These are phyloP conservation scores for Tyrannus savana DNA, from an alignment of 2,113 vertebrate genomes.

Conservation along the genomic window DNA sequence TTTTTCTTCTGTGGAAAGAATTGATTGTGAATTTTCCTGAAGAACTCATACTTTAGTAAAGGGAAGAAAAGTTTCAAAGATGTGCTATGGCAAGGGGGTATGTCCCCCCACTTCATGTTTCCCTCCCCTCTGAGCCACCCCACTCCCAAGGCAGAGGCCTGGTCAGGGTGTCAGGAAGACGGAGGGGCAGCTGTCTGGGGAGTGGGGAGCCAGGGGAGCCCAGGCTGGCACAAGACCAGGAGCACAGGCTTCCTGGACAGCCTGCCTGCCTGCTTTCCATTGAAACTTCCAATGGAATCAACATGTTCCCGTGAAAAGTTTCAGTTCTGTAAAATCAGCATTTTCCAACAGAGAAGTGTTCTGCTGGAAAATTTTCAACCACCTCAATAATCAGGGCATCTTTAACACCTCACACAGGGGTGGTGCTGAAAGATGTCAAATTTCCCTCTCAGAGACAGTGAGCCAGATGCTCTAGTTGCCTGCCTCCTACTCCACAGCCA, in stretches of 20 bases:
- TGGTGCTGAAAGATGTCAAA: neutral
- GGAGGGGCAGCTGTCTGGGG: neutral
- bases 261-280: slow-evolving; percentile 47
- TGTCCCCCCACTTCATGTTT: neutral
- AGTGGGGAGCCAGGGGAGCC: neutral
- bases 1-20: neutral
- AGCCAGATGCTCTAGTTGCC: neutral
- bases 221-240: neutral
- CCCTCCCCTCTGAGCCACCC: neutral
- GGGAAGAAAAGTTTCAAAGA: neutral
- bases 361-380: neutral
- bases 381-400: neutral
- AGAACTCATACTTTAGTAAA: neutral
- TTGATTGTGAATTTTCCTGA: neutral
- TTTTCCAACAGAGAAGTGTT: slow-evolving; percentile 25
- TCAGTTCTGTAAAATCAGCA: slow-evolving; percentile 36
- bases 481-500: accelerated
- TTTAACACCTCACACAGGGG: neutral
- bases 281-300: slow-evolving; percentile 47
- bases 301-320: slow-evolving; percentile 28
- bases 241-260: neutral
- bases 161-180: neutral
- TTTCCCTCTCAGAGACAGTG: neutral
- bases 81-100: neutral
- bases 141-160: neutral